These are phyloP conservation scores for Sycobia sp. DNA, from an alignment of 1,140 invertebrate genomes.

Conservation along the genomic window DNA sequence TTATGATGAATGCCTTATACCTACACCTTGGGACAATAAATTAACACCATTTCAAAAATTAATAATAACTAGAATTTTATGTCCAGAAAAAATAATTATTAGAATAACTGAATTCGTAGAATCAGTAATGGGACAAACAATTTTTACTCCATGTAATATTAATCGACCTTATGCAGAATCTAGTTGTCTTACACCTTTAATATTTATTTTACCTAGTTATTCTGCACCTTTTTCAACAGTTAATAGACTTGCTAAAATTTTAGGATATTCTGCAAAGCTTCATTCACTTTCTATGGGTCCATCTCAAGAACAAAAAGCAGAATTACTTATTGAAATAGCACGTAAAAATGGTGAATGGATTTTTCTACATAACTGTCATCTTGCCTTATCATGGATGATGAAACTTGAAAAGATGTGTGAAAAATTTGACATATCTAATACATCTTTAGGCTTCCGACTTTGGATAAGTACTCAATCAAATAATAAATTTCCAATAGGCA, in stretches of 20 bases:
- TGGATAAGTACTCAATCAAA: slow-evolving; percentile 75
- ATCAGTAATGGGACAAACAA: slow-evolving; percentile 61
- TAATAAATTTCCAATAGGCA: slow-evolving; percentile 67
- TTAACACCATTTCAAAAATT: slow-evolving; percentile 67
- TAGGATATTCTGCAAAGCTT: slow-evolving; percentile 66
- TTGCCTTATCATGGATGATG: slow-evolving; percentile 66
- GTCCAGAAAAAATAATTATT: slow-evolving; percentile 66
- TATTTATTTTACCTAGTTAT: slow-evolving; percentile 71
- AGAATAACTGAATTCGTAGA: slow-evolving; percentile 52
- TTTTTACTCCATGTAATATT: slow-evolving; percentile 57
- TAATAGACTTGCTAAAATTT: slow-evolving; percentile 63
- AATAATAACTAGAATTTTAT: slow-evolving; percentile 65
- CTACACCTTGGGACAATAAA: slow-evolving; percentile 59
- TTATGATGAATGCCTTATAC: slow-evolving; percentile 45
- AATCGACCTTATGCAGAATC: slow-evolving; percentile 68
- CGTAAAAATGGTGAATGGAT: slow-evolving; percentile 67
- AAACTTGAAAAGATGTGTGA: slow-evolving; percentile 64
- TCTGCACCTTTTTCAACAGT: slow-evolving; percentile 64
- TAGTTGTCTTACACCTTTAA: slow-evolving; percentile 65
- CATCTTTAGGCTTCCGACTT: slow-evolving; percentile 68
- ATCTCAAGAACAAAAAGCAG: slow-evolving; percentile 64
- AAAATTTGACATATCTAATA: slow-evolving; percentile 61
- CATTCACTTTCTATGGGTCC: slow-evolving; percentile 70
- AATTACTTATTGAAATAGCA: slow-evolving; percentile 65
- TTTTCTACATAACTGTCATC: slow-evolving; percentile 76